Evolutionary conservation across 2,888 invertebrate species (phyloP).

Genomic region (Acanthococcus lagerstroemiae): DNA sequence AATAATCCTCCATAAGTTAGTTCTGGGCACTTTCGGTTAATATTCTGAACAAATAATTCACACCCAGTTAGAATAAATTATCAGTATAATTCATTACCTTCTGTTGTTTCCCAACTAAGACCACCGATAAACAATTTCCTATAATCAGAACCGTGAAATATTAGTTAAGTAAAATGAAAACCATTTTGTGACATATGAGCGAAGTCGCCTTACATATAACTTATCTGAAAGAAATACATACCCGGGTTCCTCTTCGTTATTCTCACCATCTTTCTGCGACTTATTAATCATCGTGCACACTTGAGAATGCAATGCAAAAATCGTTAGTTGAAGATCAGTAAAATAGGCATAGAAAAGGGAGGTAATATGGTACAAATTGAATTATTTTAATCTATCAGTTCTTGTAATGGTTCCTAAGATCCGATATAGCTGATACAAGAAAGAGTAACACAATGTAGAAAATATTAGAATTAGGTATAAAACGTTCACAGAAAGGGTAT

Average conservation of each 20-base stretch:
- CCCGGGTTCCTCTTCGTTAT: constrained; percentile 20
- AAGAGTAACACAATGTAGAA: too few relatives aligned
- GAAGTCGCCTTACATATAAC: not conserved
- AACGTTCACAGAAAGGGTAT: too few relatives aligned
- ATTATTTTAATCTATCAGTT: too few relatives aligned
- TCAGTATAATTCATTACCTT: constrained; percentile 8
- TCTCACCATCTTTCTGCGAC: not conserved
- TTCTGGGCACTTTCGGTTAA: too few relatives aligned
- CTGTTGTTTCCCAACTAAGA: constrained; percentile 28
- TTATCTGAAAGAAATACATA: not conserved
- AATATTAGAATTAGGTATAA: too few relatives aligned
- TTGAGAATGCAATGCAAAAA: too few relatives aligned
- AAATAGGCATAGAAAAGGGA: too few relatives aligned
- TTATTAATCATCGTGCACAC: constrained; percentile 26
- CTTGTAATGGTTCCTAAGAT: too few relatives aligned
- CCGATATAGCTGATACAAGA: too few relatives aligned
- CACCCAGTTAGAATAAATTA: not conserved
- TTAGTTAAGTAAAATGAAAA: not conserved
- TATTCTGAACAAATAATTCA: not conserved
- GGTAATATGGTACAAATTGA: too few relatives aligned
- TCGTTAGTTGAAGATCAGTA: too few relatives aligned
- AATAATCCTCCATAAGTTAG: not conserved
- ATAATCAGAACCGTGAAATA: not conserved
- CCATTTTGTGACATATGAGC: not conserved
- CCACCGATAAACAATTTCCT: constrained; percentile 27